phyloP scores from a whole-genome alignment of 2,113 vertebrate species.

The Tetraodon nigroviridis region DNA sequence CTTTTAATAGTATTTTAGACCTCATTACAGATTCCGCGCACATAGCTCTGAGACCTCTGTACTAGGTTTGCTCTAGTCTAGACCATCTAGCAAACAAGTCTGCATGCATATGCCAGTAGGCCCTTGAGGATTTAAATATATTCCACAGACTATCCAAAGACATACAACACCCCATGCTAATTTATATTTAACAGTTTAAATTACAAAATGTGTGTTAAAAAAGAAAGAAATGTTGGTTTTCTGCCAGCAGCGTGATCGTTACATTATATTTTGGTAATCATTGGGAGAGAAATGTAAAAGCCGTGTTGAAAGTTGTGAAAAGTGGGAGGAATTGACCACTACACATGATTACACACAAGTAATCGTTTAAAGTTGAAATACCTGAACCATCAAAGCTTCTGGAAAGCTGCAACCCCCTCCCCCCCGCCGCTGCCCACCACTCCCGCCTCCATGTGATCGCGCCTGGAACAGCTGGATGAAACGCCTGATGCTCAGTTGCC shows the following conservation, averaged over 20 bases:
- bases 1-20: constrained; percentile 61
- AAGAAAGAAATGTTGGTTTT: background rate
- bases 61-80: constrained; percentile 13
- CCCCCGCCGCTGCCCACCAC: constrained; percentile 1
- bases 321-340: constrained; percentile 13
- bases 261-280: background rate
- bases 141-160: no score
- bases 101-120: constrained; percentile 13
- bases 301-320: background rate
- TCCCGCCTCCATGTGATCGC: constrained; percentile 10
- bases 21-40: constrained; percentile 43
- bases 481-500: constrained; percentile 49
- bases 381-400: constrained; percentile 36
- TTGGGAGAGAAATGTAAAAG: background rate
- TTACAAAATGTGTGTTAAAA: constrained; percentile 31
- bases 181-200: constrained; percentile 18
- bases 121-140: background rate
- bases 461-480: constrained; percentile 62
- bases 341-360: constrained; percentile 27
- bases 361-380: constrained; percentile 29
- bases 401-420: background rate
- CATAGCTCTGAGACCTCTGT: constrained; percentile 49
- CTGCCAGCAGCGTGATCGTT: background rate
- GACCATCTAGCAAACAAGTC: constrained; percentile 19
- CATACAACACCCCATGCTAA: background rate